Base-by-base conservation (phyloP, 2,113 vertebrate species). In the Trematomus loennbergii region DNA sequence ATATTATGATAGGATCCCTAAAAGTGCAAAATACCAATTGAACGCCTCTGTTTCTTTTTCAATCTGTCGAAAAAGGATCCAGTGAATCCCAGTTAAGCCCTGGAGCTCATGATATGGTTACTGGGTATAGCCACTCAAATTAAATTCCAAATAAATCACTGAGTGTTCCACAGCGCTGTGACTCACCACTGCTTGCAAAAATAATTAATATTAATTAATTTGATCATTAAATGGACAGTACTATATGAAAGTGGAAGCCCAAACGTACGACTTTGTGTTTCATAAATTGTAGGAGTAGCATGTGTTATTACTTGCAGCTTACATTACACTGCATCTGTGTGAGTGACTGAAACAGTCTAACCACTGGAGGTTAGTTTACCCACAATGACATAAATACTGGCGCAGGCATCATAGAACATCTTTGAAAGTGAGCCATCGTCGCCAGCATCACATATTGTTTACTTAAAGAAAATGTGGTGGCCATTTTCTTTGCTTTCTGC, bases 371-470 rank as follows among this genome's bases (percentile, higher is more conserved):
- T 91, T 68, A 72, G 63, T 83, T 88, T 87, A 82, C 68, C 82
- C 78, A 79, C 67, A 68, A 53, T 88, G 83, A 87, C 46, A 88
- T 87, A 85, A 91, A 89, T 76, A 80, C 72, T 87, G 85, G 78
- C 46, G 0, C 58, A 61, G 62, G 57, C 5, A 33, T 83, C 67
- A 72, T 17, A 57, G 83, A 75, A 67, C 36, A 73, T 87, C 75
- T 91, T 81, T 83, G 72, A 89, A 88, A 85, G 53, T 45, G 60
- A 80, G 74, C 71, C 79, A 48, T 40, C 20, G 12, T 81, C 18
- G 1, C 53, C 58, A 76, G 25, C 55, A 82, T 85, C 72, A 61
- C 48, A 84, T 46, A 62, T 64, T 90, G 76, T 88, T 91, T 89
- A 80, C 50, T 84, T 54, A 61, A 29, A 67, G 54, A 79, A 80